Evolutionary conservation across 2,888 invertebrate genomes (phyloP).

Genomic region (Aphodius sticticus): DNA sequence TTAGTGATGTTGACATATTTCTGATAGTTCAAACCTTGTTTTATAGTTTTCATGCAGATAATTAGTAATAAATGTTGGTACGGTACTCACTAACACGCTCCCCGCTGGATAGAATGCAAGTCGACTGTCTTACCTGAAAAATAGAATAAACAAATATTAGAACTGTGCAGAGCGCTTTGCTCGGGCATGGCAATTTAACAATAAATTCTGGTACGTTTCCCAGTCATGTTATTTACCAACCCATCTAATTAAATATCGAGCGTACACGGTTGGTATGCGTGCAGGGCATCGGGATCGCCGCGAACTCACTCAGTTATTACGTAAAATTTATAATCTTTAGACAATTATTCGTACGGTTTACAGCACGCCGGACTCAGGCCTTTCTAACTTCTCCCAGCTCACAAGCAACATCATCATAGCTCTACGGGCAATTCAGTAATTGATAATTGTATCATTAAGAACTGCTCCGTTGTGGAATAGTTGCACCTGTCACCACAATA

Average conservation of each 20-base stretch:
- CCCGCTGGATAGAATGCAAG: not conserved
- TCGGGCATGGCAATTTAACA: not conserved
- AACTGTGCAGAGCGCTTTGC: not conserved
- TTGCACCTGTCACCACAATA: slow-evolving; percentile 4
- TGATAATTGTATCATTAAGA: not conserved
- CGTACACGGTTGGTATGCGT: not conserved
- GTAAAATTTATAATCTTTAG: not conserved
- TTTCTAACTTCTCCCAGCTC: not conserved
- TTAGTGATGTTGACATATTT: too few relatives aligned
- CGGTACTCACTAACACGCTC: not conserved
- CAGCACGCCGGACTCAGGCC: not conserved
- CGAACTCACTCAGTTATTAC: not conserved
- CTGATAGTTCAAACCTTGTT: too few relatives aligned
- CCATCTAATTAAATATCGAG: slow-evolving; percentile 4
- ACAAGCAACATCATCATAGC: not conserved
- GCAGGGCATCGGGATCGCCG: not conserved
- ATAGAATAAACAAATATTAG: slow-evolving; percentile 4
- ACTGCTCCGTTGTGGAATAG: not conserved
- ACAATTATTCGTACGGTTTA: not conserved
- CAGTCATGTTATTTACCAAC: slow-evolving; percentile 4
- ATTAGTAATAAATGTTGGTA: not conserved
- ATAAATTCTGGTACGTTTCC: slow-evolving; percentile 4
- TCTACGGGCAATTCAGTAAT: not conserved
- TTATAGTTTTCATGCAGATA: not conserved
- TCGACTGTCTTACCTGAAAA: not conserved